Evolutionary conservation across 2,888 invertebrate species (phyloP).

Genomic region (Brachyptera putata): DNA sequence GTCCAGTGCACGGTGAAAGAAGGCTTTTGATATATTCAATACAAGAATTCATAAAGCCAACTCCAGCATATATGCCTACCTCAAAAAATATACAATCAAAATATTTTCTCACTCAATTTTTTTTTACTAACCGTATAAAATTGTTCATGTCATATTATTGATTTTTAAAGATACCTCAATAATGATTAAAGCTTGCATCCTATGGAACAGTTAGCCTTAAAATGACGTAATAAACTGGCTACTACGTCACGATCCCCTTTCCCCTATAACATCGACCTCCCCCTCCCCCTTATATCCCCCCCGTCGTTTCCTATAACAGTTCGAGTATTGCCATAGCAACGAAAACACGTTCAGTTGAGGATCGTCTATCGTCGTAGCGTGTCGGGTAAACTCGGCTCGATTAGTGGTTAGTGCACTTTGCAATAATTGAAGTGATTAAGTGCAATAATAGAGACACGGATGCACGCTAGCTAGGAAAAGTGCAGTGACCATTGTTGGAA

Average conservation of each 20-base stretch:
- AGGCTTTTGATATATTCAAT: no score
- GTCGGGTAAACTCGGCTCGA: background rate
- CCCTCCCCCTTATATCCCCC: background rate
- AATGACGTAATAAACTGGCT: background rate
- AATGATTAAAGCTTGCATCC: no score
- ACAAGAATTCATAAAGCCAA: no score
- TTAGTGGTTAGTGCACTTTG: slow-evolving; percentile 2
- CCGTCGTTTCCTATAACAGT: background rate
- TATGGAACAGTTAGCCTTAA: no score
- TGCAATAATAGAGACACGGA: background rate
- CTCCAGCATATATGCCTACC: no score
- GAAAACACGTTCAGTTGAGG: slow-evolving; percentile 7
- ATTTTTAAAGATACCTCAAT: no score
- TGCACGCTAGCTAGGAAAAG: background rate
- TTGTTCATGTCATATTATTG: no score
- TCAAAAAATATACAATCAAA: no score
- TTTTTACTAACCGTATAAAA: no score
- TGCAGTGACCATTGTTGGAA: slow-evolving; percentile 1
- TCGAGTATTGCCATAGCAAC: slow-evolving; percentile 5
- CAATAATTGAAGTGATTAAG: background rate
- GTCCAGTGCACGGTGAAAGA: no score
- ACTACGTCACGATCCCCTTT: background rate
- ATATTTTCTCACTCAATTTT: no score
- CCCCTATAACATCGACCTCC: background rate
- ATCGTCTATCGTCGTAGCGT: background rate